These are phyloP conservation scores for Silurus asotus DNA, from an alignment of 2,113 vertebrate genomes.

Conservation along the genomic window DNA sequence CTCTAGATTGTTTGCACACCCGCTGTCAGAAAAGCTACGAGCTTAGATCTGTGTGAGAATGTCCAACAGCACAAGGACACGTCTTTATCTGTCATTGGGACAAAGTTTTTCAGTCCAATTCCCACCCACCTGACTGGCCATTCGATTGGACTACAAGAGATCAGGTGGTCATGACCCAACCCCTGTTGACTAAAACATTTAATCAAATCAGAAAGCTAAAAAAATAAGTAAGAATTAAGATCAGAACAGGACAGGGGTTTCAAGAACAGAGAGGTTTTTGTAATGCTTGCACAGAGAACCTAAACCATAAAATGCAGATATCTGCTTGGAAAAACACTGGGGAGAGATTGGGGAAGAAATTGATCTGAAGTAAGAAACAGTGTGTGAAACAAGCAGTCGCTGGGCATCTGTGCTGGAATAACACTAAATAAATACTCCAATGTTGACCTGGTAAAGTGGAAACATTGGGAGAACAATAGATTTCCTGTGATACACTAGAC, in stretches of 20 bases:
- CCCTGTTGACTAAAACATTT: background rate
- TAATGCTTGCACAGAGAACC: background rate
- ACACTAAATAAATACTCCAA: conserved; percentile 64
- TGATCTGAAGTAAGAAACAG: background rate
- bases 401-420: background rate
- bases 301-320: background rate
- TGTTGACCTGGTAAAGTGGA: conserved; percentile 66
- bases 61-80: conserved; percentile 1
- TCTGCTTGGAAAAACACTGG: background rate
- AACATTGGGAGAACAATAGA: background rate
- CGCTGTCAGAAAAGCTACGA: background rate
- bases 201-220: conserved; percentile 17
- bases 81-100: background rate
- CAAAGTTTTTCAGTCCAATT: background rate
- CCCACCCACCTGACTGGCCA: background rate
- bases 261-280: background rate
- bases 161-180: conserved; percentile 29
- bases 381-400: background rate
- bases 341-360: conserved; percentile 15
- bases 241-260: background rate
- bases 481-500: background rate
- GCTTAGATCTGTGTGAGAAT: background rate
- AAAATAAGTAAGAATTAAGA: background rate
- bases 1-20: background rate
- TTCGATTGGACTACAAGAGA: conserved; percentile 32